Evolutionary conservation across 2,797 vertebrate genomes (phyloP).

Genomic region (Falco berigora): DNA sequence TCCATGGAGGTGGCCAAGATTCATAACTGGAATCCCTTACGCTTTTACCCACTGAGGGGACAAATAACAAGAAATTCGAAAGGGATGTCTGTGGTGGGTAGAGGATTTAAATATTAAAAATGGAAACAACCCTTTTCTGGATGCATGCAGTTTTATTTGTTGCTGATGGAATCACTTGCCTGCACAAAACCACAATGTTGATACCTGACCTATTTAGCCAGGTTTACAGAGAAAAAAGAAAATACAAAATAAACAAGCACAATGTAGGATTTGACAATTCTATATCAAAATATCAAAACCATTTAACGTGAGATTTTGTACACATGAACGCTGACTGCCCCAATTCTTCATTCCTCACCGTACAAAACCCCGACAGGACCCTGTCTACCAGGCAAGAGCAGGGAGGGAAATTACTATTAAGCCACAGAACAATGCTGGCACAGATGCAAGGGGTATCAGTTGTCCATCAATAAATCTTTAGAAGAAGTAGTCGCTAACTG

Average conservation of each 20-base stretch:
- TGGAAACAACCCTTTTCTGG: not conserved
- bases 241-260: not conserved
- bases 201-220: not conserved
- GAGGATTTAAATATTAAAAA: not conserved
- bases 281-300: not conserved
- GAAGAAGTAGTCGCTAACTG: not conserved
- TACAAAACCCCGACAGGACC: not conserved
- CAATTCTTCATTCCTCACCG: not conserved
- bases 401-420: not conserved
- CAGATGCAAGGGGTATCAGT: not conserved
- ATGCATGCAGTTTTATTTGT: constrained; percentile 10
- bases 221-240: not conserved
- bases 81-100: not conserved
- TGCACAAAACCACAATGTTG: not conserved
- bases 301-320: not conserved
- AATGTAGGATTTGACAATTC: not conserved
- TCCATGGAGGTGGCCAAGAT: not conserved
- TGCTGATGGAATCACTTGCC: not conserved
- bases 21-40: not conserved
- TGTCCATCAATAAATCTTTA: not conserved
- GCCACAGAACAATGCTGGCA: not conserved
- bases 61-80: not conserved
- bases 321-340: not conserved
- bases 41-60: not conserved
- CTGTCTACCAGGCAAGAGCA: not conserved